phyloP scores from a whole-genome alignment of 2,888 invertebrate genomes.

The Rhamnusium bicolor region DNA sequence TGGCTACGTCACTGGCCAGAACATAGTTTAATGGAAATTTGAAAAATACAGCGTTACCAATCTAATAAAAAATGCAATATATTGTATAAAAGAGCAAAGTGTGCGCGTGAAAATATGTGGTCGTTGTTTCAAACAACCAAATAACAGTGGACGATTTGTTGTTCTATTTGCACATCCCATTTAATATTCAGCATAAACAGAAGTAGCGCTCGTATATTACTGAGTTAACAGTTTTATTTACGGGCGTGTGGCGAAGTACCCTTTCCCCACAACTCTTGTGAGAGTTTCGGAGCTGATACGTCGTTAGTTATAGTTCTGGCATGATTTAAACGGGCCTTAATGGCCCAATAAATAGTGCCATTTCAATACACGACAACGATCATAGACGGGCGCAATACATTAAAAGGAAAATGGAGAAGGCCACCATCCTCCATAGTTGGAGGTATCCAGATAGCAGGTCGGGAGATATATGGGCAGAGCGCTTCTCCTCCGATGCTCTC shows the following conservation, averaged over 20 bases:
- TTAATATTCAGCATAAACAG: conserved; percentile 60
- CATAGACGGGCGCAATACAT: conserved; percentile 69
- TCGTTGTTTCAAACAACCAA: conserved; percentile 5
- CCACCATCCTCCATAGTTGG: conserved; percentile 61
- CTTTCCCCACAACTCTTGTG: conserved; percentile 44
- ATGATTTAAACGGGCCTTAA: conserved; percentile 77
- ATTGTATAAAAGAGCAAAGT: not conserved
- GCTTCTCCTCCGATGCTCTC: conserved; percentile 59
- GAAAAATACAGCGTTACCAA: too few relatives aligned
- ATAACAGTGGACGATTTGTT: conserved; percentile 34
- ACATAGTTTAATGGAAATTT: too few relatives aligned
- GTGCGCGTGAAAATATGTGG: not conserved
- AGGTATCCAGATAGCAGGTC: conserved; percentile 55
- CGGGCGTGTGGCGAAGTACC: conserved; percentile 49
- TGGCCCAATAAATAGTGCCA: conserved; percentile 77
- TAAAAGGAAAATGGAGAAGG: conserved; percentile 66
- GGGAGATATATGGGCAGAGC: conserved; percentile 61
- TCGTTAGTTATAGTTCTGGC: conserved; percentile 73
- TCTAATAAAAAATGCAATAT: not conserved
- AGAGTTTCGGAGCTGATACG: conserved; percentile 62
- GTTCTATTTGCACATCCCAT: conserved; percentile 57
- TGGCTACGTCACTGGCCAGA: not conserved
- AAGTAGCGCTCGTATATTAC: conserved; percentile 58
- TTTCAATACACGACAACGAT: conserved; percentile 74
- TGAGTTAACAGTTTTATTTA: conserved; percentile 65